Conservation (phyloP, 2,797 vertebrate genomes). For the Lepus townsendii region DNA sequence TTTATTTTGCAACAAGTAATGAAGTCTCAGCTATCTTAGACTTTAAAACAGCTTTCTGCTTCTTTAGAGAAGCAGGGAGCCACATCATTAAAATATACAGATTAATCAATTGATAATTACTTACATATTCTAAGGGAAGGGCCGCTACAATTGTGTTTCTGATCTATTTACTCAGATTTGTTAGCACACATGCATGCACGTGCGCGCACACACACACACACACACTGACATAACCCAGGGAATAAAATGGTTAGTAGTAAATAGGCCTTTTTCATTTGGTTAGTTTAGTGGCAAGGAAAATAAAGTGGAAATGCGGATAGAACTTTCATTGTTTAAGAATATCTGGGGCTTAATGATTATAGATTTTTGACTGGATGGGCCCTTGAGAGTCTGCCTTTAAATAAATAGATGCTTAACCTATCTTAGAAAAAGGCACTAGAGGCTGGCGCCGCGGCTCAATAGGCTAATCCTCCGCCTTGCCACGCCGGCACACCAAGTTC, state of each 20-base stretch:
- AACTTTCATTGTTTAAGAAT: constrained; percentile 43
- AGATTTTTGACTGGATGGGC: constrained; percentile 40
- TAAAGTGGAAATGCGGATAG: constrained; percentile 14
- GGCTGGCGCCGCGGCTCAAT: background rate
- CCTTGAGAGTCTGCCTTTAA: background rate
- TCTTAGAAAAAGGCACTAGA: constrained; percentile 23
- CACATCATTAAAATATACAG: constrained; percentile 70
- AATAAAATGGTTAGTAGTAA: constrained; percentile 26
- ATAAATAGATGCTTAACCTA: constrained; percentile 41
- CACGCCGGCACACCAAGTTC: no score
- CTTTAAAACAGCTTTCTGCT: constrained; percentile 62
- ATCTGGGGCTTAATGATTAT: constrained; percentile 11
- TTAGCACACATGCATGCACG: background rate
- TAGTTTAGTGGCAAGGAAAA: constrained; percentile 49
- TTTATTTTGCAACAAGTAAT: constrained; percentile 76
- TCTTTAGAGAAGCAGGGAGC: constrained; percentile 69
- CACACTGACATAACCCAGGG: background rate
- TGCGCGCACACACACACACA: background rate
- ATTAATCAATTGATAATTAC: constrained; percentile 73
- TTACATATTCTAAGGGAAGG: constrained; percentile 16
- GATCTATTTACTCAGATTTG: constrained; percentile 22
- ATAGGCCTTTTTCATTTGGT: constrained; percentile 30
- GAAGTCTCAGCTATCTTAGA: constrained; percentile 66
- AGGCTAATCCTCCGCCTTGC: no score
- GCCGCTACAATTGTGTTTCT: constrained; percentile 36